phyloP scores from a whole-genome alignment of 2,113 vertebrate species.

The Microtus richardsoni region DNA sequence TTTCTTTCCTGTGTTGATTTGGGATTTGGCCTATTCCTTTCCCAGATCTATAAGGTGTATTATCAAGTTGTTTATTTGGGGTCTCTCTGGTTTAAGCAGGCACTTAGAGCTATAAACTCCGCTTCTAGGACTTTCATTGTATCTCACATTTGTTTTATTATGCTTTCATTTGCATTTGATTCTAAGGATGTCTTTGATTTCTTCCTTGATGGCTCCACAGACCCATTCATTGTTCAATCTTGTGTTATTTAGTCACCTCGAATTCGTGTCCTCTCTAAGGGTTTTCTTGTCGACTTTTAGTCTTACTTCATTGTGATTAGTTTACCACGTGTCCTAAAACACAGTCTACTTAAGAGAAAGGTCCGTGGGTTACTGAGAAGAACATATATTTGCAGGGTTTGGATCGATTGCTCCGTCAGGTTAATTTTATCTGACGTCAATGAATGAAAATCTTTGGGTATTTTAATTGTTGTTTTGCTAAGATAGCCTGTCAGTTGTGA shows the following conservation, averaged over 20 bases:
- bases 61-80: neutral
- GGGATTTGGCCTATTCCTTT: neutral
- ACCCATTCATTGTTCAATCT: neutral
- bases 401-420: neutral
- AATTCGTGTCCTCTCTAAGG: neutral
- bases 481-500: neutral
- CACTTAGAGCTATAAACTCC: too few relatives aligned
- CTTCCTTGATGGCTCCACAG: neutral
- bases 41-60: neutral
- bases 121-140: too few relatives aligned
- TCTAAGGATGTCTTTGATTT: neutral
- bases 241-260: neutral
- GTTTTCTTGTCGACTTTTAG: neutral
- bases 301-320: neutral
- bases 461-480: neutral
- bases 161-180: neutral
- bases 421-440: neutral
- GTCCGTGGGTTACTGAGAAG: neutral
- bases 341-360: neutral
- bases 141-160: neutral
- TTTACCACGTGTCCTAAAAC: neutral
- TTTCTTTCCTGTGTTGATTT: neutral
- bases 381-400: neutral
- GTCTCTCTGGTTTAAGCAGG: neutral
- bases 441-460: neutral